Conservation (phyloP, 1,140 invertebrate species). For the Zaprionus vittiger region DNA sequence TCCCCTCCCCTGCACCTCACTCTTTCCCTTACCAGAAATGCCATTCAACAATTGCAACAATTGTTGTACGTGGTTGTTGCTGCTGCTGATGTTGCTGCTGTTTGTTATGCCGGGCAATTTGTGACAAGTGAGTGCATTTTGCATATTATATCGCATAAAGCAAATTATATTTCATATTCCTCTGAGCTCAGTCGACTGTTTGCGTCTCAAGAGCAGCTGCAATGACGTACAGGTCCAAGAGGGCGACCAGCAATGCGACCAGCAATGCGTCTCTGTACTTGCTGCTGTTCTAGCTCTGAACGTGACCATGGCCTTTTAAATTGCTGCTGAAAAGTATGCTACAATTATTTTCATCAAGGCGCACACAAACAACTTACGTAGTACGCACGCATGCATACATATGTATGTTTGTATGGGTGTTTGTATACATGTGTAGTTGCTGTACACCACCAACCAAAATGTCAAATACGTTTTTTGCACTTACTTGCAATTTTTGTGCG, state of each 20-base stretch:
- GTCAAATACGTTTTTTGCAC: background rate
- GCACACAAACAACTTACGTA: conserved; percentile 45
- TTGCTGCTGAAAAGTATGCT: conserved; percentile 68
- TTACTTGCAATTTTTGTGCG: background rate
- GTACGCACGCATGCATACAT: conserved; percentile 16
- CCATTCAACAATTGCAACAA: conserved; percentile 43
- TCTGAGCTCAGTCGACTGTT: conserved; percentile 52
- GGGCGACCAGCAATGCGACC: conserved; percentile 24
- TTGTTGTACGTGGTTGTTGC: conserved; percentile 27
- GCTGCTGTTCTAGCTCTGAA: conserved; percentile 9
- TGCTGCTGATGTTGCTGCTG: conserved; percentile 46
- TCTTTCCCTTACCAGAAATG: conserved; percentile 15
- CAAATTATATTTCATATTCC: conserved; percentile 74
- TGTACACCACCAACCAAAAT: conserved; percentile 36
- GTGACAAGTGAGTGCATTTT: conserved; percentile 74
- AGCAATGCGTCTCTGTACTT: conserved; percentile 19
- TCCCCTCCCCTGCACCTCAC: background rate
- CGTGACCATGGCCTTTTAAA: conserved; percentile 69
- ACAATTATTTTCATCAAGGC: conserved; percentile 75
- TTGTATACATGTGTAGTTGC: conserved; percentile 2
- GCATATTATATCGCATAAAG: conserved; percentile 53
- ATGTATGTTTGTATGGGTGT: background rate
- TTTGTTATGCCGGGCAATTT: conserved; percentile 67
- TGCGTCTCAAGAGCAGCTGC: conserved; percentile 61
- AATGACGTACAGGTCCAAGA: conserved; percentile 23